Conservation (phyloP, 37 sponge, comb jelly and placozoan species). For the Diacarnus erythraeanus region DNA sequence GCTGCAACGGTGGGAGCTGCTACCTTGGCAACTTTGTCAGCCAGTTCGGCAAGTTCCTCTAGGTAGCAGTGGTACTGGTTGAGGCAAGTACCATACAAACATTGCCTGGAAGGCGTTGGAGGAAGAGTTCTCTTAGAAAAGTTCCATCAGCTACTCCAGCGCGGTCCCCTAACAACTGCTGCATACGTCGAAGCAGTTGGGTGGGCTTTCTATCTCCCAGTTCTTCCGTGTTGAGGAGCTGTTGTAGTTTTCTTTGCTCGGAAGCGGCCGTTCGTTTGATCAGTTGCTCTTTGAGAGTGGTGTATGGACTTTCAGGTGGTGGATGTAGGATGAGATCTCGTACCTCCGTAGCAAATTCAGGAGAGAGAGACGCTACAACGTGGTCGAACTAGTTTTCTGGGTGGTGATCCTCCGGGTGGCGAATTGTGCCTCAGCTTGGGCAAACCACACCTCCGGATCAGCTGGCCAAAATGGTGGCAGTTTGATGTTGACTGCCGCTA, state of each 20-base stretch:
- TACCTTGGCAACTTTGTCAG: conserved; percentile 57
- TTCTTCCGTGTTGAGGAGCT: conserved; percentile 46
- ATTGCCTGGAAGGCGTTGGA: conserved; percentile 63
- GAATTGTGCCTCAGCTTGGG: conserved; percentile 72
- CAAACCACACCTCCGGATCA: conserved; percentile 60
- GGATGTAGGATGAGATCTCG: conserved; percentile 49
- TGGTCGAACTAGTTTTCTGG: conserved; percentile 51
- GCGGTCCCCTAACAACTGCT: conserved; percentile 61
- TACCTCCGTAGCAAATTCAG: conserved; percentile 57
- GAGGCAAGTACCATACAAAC: conserved; percentile 67
- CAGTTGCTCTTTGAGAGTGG: conserved; percentile 32
- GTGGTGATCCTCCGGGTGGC: conserved; percentile 34
- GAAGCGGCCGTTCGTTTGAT: conserved; percentile 56
- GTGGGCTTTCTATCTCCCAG: conserved; percentile 66
- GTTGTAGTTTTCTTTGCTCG: conserved; percentile 44
- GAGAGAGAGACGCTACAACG: conserved; percentile 42
- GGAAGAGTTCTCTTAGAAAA: conserved; percentile 54
- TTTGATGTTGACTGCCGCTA: not conserved
- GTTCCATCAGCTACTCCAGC: conserved; percentile 8
- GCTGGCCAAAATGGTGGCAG: conserved; percentile 74
- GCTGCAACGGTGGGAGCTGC: conserved; percentile 33
- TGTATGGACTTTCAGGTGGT: conserved; percentile 31
- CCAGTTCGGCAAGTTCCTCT: conserved; percentile 31
- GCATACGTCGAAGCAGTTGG: conserved; percentile 59
- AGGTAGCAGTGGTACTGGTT: conserved; percentile 17